Evolutionary conservation across 2,113 vertebrate species (phyloP).

Genomic region (Recurvirostra avosetta): DNA sequence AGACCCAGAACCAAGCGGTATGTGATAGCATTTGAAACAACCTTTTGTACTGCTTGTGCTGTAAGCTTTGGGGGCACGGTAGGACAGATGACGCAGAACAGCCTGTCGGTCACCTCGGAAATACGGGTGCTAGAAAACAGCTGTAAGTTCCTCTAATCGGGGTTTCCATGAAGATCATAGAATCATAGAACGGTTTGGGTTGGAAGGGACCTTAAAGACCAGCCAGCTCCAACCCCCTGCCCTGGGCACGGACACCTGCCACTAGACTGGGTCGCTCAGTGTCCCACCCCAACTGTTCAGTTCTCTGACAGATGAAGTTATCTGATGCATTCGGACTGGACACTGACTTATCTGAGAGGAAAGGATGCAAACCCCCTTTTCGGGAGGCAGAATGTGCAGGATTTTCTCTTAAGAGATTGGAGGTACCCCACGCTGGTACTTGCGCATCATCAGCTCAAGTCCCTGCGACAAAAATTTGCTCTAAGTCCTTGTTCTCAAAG

Average conservation of each 20-base stretch:
- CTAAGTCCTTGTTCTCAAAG: not conserved
- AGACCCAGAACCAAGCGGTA: not conserved
- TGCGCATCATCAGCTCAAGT: not conserved
- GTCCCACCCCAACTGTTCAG: rapidly evolving
- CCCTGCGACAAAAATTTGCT: not conserved
- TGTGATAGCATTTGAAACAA: not conserved
- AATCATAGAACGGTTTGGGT: not conserved
- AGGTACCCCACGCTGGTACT: not conserved
- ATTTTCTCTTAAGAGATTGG: not conserved
- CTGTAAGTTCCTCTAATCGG: not conserved
- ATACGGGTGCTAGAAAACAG: not conserved
- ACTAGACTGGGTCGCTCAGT: not conserved
- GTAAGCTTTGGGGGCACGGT: not conserved
- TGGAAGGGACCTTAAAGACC: not conserved
- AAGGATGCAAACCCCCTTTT: not conserved
- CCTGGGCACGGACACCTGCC: not conserved
- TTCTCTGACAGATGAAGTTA: not conserved
- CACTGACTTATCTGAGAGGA: not conserved
- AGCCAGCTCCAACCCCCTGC: not conserved
- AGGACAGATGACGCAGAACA: rapidly evolving
- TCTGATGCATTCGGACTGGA: not conserved
- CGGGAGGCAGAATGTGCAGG: not conserved
- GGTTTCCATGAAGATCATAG: not conserved
- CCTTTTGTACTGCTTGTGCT: rapidly evolving
- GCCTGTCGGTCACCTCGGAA: not conserved